A percentile compares a stretch with the other conserved stretches of the same genome.
phyloP scores from a whole-genome alignment of 2,113 vertebrate species.

The Willisornis vidua region DNA sequence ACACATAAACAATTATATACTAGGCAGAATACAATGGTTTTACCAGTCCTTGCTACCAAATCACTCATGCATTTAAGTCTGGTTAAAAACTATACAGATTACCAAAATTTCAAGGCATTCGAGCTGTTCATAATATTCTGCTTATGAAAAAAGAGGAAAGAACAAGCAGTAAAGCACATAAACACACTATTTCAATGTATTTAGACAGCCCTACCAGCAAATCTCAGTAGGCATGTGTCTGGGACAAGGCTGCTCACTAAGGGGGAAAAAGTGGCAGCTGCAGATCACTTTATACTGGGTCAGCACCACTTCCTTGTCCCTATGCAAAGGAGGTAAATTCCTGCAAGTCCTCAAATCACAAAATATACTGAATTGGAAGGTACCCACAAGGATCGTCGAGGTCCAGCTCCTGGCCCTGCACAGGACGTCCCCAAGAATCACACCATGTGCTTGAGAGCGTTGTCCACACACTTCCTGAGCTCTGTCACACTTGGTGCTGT shows the following conservation, averaged over 20 bases:
- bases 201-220: background rate
- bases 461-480: background rate
- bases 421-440: background rate
- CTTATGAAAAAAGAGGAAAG: background rate
- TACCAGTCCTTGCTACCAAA: background rate
- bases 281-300: background rate
- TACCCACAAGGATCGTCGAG: background rate
- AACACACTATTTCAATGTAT: background rate
- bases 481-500: background rate
- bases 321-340: background rate
- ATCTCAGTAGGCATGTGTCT: background rate
- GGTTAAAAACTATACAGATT: background rate
- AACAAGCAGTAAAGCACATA: rapidly evolving
- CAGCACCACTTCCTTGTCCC: background rate
- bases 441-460: background rate
- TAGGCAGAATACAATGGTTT: background rate
- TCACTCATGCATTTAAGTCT: background rate
- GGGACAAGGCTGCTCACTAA: background rate
- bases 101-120: background rate
- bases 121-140: background rate
- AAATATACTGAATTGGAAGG: background rate
- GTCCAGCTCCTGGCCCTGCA: background rate
- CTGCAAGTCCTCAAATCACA: background rate
- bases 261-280: rapidly evolving
- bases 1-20: background rate